phyloP scores from a whole-genome alignment of 1,140 invertebrate species.

The Trachelipus rathkii region DNA sequence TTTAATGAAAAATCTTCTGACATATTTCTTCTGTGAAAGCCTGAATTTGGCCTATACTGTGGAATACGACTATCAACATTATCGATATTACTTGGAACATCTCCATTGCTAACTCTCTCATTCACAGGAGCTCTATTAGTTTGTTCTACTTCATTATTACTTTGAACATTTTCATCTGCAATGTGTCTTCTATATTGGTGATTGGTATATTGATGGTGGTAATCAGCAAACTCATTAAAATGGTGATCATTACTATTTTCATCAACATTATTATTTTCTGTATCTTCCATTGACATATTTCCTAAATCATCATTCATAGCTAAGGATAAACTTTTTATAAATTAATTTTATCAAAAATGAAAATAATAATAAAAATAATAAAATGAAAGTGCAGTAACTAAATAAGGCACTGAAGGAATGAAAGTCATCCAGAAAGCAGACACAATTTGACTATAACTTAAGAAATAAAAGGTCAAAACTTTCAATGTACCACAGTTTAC shows the following conservation, averaged over 20 bases:
- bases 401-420: too few species aligned
- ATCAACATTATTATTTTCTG: slow-evolving; percentile 5
- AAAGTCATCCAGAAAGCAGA: too few species aligned
- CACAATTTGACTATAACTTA: too few species aligned
- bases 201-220: background rate
- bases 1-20: slow-evolving; percentile 2
- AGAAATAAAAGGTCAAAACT: too few species aligned
- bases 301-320: background rate
- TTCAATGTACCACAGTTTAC: too few species aligned
- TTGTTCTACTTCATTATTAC: background rate
- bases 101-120: background rate
- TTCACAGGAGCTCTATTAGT: too few species aligned
- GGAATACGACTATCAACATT: background rate
- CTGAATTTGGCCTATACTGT: background rate
- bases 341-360: too few species aligned
- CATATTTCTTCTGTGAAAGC: background rate
- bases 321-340: background rate
- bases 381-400: too few species aligned
- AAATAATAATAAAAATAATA: too few species aligned
- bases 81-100: background rate
- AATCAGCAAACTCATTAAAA: background rate
- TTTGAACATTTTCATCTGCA: background rate
- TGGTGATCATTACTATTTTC: slow-evolving; percentile 1
- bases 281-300: slow-evolving; percentile 1
- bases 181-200: background rate